Percentiles rank a stretch among this genome's conserved stretches.
These are phyloP conservation scores for Plemyria rubiginata DNA, from an alignment of 2,888 invertebrate species.

Conservation along the genomic window DNA sequence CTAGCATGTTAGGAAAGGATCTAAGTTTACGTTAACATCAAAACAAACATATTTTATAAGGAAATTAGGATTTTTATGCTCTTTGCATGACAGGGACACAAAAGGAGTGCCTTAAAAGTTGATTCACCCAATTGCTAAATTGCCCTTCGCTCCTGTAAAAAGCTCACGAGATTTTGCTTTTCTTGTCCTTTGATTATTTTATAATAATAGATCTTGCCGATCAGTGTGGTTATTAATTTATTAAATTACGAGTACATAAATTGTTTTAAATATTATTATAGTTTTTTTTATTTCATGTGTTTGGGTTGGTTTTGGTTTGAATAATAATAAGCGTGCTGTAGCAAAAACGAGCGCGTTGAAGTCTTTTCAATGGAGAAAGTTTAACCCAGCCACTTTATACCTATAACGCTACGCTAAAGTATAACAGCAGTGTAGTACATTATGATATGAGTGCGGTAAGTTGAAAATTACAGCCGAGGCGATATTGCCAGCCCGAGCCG, in stretches of 20 bases:
- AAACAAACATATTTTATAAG: too few species aligned
- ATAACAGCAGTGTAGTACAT: too few species aligned
- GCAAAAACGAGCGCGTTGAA: conserved; percentile 7
- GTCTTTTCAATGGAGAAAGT: conserved; percentile 4
- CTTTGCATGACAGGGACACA: too few species aligned
- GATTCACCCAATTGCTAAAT: not conserved
- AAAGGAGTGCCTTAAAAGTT: too few species aligned
- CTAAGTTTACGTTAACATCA: too few species aligned
- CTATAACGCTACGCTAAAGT: too few species aligned
- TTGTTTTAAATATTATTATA: not conserved
- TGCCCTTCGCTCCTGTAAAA: not conserved
- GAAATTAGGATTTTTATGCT: too few species aligned
- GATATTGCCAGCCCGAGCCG: too few species aligned
- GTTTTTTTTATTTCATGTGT: not conserved
- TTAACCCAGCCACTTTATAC: too few species aligned
- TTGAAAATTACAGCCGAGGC: too few species aligned
- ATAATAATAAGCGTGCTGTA: not conserved
- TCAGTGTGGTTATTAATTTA: conserved; percentile 20
- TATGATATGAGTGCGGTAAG: too few species aligned
- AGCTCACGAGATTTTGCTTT: not conserved
- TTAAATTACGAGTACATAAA: conserved; percentile 4
- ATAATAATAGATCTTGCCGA: not conserved
- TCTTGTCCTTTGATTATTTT: conserved; percentile 1
- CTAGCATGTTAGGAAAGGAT: too few species aligned
- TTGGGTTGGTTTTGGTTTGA: not conserved